Evolutionary conservation across 2,888 invertebrate genomes (phyloP).

Genomic region (Trachelus troglodyta): DNA sequence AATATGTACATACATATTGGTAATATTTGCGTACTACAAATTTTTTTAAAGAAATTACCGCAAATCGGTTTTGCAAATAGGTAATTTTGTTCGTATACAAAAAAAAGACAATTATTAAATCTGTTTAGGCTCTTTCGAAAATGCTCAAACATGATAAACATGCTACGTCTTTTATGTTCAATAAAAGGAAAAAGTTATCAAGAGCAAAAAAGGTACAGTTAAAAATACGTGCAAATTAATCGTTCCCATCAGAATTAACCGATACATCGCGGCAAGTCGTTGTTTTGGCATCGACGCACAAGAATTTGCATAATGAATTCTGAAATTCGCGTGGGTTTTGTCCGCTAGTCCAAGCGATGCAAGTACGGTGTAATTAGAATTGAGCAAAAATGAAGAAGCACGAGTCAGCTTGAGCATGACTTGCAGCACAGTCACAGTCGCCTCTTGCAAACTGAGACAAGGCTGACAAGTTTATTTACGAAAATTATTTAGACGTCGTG

Average conservation of each 20-base stretch:
- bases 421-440: neutral
- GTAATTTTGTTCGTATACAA: neutral
- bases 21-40: too few relatives aligned
- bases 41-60: too few relatives aligned
- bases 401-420: neutral
- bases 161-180: neutral
- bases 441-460: slow-evolving; percentile 23
- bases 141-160: neutral
- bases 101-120: neutral
- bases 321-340: slow-evolving; percentile 22
- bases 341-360: slow-evolving; percentile 1
- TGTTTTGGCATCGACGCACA: neutral
- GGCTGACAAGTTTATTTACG: slow-evolving; percentile 25
- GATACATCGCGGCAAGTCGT: neutral
- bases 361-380: neutral
- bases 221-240: neutral
- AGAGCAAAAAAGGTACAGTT: too few relatives aligned
- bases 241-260: neutral
- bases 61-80: neutral
- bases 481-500: slow-evolving; percentile 23
- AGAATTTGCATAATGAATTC: slow-evolving; percentile 31
- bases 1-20: too few relatives aligned
- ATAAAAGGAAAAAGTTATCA: neutral
- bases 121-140: neutral
- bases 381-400: neutral